Evolutionary conservation across 2,888 invertebrate species (phyloP).

Genomic region (Drosophila acutilabella): DNA sequence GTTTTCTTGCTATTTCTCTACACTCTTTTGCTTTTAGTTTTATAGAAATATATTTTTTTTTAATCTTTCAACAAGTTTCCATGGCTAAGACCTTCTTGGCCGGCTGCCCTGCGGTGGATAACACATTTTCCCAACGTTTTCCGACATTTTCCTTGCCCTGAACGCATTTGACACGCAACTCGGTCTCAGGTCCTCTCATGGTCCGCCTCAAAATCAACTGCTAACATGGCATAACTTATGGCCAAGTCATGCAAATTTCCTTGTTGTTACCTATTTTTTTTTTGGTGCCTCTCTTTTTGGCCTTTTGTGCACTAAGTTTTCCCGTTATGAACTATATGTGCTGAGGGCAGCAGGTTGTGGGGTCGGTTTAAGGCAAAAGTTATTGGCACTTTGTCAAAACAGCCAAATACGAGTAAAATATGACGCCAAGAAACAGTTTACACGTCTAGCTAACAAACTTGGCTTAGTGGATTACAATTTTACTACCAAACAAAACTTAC

Average conservation of each 20-base stretch:
- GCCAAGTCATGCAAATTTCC: constrained; percentile 71
- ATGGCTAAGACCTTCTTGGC: constrained; percentile 29
- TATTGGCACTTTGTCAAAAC: constrained; percentile 79
- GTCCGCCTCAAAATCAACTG: constrained; percentile 73
- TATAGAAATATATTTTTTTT: constrained; percentile 11
- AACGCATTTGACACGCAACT: constrained; percentile 76
- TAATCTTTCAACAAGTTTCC: constrained; percentile 68
- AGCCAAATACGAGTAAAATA: constrained; percentile 44
- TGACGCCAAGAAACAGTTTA: constrained; percentile 29
- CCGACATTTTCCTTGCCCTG: constrained; percentile 23
- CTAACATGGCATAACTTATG: constrained; percentile 81
- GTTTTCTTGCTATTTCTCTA: constrained; percentile 10
- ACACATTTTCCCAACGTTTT: constrained; percentile 34
- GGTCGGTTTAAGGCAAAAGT: constrained; percentile 61
- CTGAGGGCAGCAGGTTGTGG: constrained; percentile 19
- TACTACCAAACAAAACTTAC: no score
- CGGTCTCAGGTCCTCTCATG: constrained; percentile 33
- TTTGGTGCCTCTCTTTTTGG: constrained; percentile 5
- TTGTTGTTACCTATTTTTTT: constrained; percentile 26
- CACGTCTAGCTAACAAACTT: constrained; percentile 20
- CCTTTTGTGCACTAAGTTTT: constrained; percentile 23
- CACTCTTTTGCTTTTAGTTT: not conserved
- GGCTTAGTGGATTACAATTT: not conserved
- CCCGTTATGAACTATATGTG: constrained; percentile 45
- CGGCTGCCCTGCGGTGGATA: constrained; percentile 13